Base-by-base conservation (phyloP, 1,140 invertebrate genomes). In the Whitmania pigra region DNA sequence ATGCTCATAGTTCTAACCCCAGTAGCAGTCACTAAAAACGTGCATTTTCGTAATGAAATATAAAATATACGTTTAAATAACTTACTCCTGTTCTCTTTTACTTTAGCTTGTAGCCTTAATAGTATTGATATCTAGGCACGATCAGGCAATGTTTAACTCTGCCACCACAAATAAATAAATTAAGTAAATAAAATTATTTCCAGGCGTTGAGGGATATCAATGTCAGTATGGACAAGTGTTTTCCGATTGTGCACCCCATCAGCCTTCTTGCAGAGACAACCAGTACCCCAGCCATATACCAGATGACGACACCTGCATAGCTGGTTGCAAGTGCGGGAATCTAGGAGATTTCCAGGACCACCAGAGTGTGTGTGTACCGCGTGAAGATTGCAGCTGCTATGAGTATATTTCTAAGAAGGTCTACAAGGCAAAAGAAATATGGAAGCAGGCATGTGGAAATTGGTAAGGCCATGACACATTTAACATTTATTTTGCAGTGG, bases 181-280 rank as follows among this genome's bases (percentile, higher is more conserved):
- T 49, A 17, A 49, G 13, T 49, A 49, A 49, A 49, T 49, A 49
- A 49, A 17, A 9, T 6, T 53, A 17, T 69, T 53, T 71, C 2
- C 69, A 71, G 69, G 53, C 18, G 18, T 53, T 53, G 69, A 27
- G n/a, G 69, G 69, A 27, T 71, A 71, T 31, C 18, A 43, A n/a
- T 71, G 69, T 53, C 20, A 18, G 2, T 18, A 29, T 43, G 69
- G 69, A 22, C 69, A 71, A 53, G 27, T 53, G 36, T 71, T 36
- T 53, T 36, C 31, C 2, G 69, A 71, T 22, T 40, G 43, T 53
- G 69, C 69, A 55, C 49, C 69, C 20, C 43, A 27, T n/a, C 53
- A 27, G 18, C 25, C 36, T 22, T 36, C 27, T 27, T 71, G 69
- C 25, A 40, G 43, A 36, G 69, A 71, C 49, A 71, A 49, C 20